Base-by-base conservation (phyloP, 2,113 vertebrate species). In the Spilogale gracilis region DNA sequence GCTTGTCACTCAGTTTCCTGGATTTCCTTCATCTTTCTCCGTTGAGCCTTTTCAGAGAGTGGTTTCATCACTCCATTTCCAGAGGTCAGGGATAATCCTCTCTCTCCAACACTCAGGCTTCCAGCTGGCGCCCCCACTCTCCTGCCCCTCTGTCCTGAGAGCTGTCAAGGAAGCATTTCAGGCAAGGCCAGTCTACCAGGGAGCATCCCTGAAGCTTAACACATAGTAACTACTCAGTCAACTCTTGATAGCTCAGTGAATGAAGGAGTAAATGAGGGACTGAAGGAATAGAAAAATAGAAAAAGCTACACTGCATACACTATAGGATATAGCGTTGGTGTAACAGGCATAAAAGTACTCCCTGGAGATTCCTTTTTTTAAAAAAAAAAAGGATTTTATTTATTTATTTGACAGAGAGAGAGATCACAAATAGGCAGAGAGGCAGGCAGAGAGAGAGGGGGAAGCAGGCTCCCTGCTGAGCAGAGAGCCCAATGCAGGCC, bases 121-220 rank as follows among this genome's bases (percentile, higher is more conserved):
- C 17, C 18, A 23, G 67, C 27, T 17, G 20, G 38, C 0, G 0
- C 5, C 18, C 8, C 56, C 61, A 32, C 45, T 9, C 1, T 0
- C 32, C 63, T 23, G 14, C 54, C 52, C 85, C 18, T 56, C 87
- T 83, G 76, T 23, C 58, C 50, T 11, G 89, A 71, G n/a, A 84
- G 50, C n/a, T 45, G 43, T 38, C 20, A 14, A 0, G 71, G 60
- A 32, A 83, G 60, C 32, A 20, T 18, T 63, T 67, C 61, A 48
- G 54, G 25, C 6, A 60, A n/a, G 52, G 54, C 25, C 9, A 5
- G 27, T 79, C 79, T 54, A 60, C 71, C 27, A 61, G 13, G 61
- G 56, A 79, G n/a, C 50, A 71, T 50, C 14, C 30, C 16, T 45
- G 38, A 54, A 65, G n/a, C 54, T 52, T 32, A 48, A 60, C 6